These are phyloP conservation scores for Chelonus insularis DNA, from an alignment of 1,140 invertebrate genomes.

Conservation along the genomic window DNA sequence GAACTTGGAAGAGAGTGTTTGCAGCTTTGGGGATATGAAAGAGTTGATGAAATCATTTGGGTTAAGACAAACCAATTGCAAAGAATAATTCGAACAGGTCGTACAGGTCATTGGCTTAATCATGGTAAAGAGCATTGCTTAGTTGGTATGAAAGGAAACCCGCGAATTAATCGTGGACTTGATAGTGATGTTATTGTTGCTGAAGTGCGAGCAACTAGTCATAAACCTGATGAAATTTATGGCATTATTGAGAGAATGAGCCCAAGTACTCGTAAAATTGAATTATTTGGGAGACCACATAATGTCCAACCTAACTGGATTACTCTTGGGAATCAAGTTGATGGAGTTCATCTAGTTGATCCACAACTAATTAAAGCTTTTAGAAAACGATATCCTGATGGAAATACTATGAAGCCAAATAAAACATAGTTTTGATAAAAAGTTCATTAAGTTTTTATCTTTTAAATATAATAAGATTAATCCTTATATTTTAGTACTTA, in stretches of 20 bases:
- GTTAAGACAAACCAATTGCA: conserved; percentile 99
- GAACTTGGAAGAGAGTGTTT: conserved; percentile 92
- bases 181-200: conserved; percentile 98
- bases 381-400: conserved; percentile 90
- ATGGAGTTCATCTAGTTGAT: conserved; percentile 92
- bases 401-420: conserved; percentile 76
- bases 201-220: conserved; percentile 95
- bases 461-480: too few relatives aligned
- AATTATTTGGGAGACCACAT: conserved; percentile 95
- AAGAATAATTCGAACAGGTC: conserved; percentile 92
- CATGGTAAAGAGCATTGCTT: conserved; percentile 99
- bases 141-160: conserved; percentile 94
- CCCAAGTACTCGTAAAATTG: conserved; percentile 94
- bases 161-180: conserved; percentile 87
- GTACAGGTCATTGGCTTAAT: conserved; percentile 97
- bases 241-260: conserved; percentile 86
- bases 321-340: conserved; percentile 92
- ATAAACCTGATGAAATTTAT: conserved; percentile 98
- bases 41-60: conserved; percentile 98
- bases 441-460: too few relatives aligned
- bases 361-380: conserved; percentile 88
- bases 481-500: too few relatives aligned
- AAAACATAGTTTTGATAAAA: conserved; percentile 47
- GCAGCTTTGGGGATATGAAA: conserved; percentile 92
- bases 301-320: conserved; percentile 99